Evolutionary conservation across 2,113 vertebrate genomes (phyloP).

Genomic region (Willisornis vidua): DNA sequence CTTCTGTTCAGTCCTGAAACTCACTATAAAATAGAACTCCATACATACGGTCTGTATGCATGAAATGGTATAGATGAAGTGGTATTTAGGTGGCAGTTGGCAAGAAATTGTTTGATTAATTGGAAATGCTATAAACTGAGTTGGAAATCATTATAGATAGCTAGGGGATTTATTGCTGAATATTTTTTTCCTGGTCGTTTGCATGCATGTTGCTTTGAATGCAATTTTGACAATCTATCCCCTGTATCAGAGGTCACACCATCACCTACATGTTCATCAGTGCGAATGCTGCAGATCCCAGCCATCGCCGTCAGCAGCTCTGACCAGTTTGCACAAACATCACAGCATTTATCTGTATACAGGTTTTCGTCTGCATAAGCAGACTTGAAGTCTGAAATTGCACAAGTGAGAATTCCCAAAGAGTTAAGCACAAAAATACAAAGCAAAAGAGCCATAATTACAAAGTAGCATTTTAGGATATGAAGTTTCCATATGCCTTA

Average conservation of each 20-base stretch:
- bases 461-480: background rate
- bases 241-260: background rate
- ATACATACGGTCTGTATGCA: accelerated
- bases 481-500: background rate
- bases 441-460: background rate
- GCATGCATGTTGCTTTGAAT: background rate
- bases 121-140: background rate
- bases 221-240: background rate
- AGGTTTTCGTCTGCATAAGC: slow-evolving; percentile 49
- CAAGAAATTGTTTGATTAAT: background rate
- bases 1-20: background rate
- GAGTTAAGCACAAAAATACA: slow-evolving; percentile 26
- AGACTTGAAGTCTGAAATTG: slow-evolving; percentile 67
- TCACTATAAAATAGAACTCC: background rate
- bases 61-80: background rate
- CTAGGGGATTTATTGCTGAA: background rate
- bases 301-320: slow-evolving; percentile 35
- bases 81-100: background rate
- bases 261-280: background rate
- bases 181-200: background rate
- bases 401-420: slow-evolving; percentile 49
- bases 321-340: background rate
- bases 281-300: background rate
- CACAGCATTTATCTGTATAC: slow-evolving; percentile 25
- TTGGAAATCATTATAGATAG: background rate